Base-by-base conservation (phyloP, 1,140 invertebrate species). In the Pseudachorutes palmiensis region DNA sequence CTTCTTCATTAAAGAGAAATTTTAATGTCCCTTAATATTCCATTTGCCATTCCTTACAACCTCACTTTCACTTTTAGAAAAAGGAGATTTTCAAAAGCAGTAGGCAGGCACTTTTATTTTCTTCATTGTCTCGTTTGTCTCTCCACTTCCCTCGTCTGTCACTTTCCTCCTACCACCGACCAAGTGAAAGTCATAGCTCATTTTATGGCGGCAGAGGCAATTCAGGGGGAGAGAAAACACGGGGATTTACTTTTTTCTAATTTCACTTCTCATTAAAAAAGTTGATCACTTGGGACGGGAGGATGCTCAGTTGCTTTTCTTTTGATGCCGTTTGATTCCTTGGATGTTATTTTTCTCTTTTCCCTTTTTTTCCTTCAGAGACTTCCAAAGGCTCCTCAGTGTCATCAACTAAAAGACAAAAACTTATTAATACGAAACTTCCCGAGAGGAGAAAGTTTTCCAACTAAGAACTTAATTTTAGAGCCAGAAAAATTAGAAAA, bases 221-320 rank as follows among this genome's bases (percentile, higher is more conserved):
- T 55, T 55, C 24, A 24, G 24, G 24, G 24, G 51, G 51, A 26
- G 51, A 55, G 51, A 55, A 55, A 24, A 22, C 14, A 55, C 9
- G 51, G 24, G 24, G 24, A 55, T 14, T 9, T 9, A 55, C 24
- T 55, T 55, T 5, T 55, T 55, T 55, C 51, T 55, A 55, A 55
- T 55, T 16, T 55, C 51, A 55, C 12, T 55, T 55, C 51, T 55
- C 51, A 55, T 55, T 55, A 55, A 55, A 55, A 55, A 55, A 55
- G 51, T 55, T 55, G 51, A 55, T 55, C 51, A 55, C 51, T 55
- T 55, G 51, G 51, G 51, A 55, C 5, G 24, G 51, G 12, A 26
- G 51, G 5, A 41, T 5, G 5, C 36, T 41, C 5, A 41, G 36
- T 41, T 41, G 9, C 51, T 55, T 55, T 19, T 55, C 24, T 55